These are phyloP conservation scores for Hipparchia sbordonii DNA, from an alignment of 2,888 invertebrate species.

Conservation along the genomic window DNA sequence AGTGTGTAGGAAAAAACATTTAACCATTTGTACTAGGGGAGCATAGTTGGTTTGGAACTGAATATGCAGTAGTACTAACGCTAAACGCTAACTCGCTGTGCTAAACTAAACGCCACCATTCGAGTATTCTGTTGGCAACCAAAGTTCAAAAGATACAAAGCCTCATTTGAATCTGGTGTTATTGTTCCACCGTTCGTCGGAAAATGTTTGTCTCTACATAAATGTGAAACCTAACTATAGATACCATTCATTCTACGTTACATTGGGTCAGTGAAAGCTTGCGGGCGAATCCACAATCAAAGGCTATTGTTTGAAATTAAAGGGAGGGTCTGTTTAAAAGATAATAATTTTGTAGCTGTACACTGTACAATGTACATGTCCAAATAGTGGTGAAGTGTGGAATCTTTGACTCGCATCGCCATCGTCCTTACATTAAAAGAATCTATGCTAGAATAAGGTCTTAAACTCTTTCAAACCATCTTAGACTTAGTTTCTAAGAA, in stretches of 20 bases:
- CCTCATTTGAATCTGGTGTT: neutral
- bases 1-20: neutral
- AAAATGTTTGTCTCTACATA: constrained; percentile 8
- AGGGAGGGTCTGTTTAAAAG: constrained; percentile 3
- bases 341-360: neutral
- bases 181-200: neutral
- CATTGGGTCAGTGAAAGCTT: constrained; percentile 6
- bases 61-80: neutral
- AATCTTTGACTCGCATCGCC: neutral
- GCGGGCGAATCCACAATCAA: constrained; percentile 14
- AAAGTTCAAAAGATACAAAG: neutral
- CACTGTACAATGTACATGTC: neutral
- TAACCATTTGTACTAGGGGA: neutral
- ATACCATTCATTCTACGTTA: neutral
- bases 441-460: too few species aligned
- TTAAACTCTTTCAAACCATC: too few species aligned
- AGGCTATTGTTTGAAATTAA: neutral
- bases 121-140: neutral
- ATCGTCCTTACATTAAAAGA: neutral
- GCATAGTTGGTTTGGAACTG: neutral
- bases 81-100: neutral
- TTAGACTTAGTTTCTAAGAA: too few species aligned
- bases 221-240: neutral
- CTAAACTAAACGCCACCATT: neutral
- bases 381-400: neutral